Evolutionary conservation across 2,888 invertebrate species (phyloP).

Genomic region (Platynereis dumerilii): DNA sequence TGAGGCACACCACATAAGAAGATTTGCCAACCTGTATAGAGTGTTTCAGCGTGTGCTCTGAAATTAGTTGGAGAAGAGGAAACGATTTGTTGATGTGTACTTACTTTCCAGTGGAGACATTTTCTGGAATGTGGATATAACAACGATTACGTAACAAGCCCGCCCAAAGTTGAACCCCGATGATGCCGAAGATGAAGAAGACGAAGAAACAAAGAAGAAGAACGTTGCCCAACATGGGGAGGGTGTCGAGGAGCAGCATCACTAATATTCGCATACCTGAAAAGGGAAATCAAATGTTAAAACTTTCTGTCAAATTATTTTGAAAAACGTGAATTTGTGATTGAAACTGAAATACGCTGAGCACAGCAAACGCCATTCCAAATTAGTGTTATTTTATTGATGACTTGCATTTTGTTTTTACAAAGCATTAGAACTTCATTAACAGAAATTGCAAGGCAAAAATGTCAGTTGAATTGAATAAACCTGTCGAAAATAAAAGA

Average conservation of each 20-base stretch:
- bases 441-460: too few relatives aligned
- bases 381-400: too few relatives aligned
- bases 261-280: slow-evolving; percentile 98
- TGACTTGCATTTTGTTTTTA: too few relatives aligned
- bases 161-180: slow-evolving; percentile 99
- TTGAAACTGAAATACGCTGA: neutral
- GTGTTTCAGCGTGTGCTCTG: too few relatives aligned
- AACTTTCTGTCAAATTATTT: neutral
- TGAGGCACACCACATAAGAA: too few relatives aligned
- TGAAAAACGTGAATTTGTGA: neutral
- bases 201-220: slow-evolving; percentile 97
- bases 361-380: neutral
- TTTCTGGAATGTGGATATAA: slow-evolving; percentile 70
- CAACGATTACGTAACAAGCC: slow-evolving; percentile 95
- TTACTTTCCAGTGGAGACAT: slow-evolving; percentile 30
- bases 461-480: too few relatives aligned
- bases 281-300: slow-evolving; percentile 46
- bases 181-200: slow-evolving; percentile 99
- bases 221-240: slow-evolving; percentile 99
- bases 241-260: slow-evolving; percentile 95
- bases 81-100: neutral
- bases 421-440: too few relatives aligned
- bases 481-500: too few relatives aligned
- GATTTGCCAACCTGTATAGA: too few relatives aligned
- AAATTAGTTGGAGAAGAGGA: too few relatives aligned